Base-by-base conservation (phyloP, 2,113 vertebrate species). In the Engraulis encrasicolus region DNA sequence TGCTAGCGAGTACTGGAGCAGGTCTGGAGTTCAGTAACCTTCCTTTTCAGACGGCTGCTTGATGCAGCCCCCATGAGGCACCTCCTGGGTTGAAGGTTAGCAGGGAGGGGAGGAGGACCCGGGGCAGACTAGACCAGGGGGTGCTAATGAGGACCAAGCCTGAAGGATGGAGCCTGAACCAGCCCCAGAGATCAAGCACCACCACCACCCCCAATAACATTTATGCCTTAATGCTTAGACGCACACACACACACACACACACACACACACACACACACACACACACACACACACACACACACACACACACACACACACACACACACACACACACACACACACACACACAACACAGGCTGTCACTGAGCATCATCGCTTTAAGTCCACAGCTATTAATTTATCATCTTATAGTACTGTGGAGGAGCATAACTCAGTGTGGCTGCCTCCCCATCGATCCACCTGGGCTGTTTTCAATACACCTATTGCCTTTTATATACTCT, bases 361-460 rank as follows among this genome's bases (percentile, higher is more conserved):
- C 83, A 20, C 77, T 45, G 52, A 81, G 48, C 40, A 79, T 74
- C 77, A 81, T 9, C 40, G 81, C 79, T 38, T 83, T 86, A 66
- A 34, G 5, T 86, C 87, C 83, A 36, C 79, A 83, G 77, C 81
- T 78, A 87, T 90, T 78, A 36, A 84, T 82, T 77, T 45, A 45
- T 45, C 3, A 5, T 18, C 81, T 83, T 74, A 80, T 80, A 58
- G 79, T 80, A 14, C 71, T n/a, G 19, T 34, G 34, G 36, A 85
- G 77, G 66, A 83, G 66, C 84, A 74, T 85, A 79, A 80, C 81
- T 80, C 38, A 34, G 71, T 27, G 1, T 23, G 58, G 40, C 15
- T 40, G 38, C 27, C 61, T 12, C 6, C 79, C 66, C n/a, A 27
- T 86, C n/a, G 80, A 88, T 85, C 54, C 40, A 2, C 78, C 31